A percentile compares a stretch with the other conserved stretches of the same genome.
phyloP scores from a whole-genome alignment of 1,140 invertebrate species.

The Zophobas morio region DNA sequence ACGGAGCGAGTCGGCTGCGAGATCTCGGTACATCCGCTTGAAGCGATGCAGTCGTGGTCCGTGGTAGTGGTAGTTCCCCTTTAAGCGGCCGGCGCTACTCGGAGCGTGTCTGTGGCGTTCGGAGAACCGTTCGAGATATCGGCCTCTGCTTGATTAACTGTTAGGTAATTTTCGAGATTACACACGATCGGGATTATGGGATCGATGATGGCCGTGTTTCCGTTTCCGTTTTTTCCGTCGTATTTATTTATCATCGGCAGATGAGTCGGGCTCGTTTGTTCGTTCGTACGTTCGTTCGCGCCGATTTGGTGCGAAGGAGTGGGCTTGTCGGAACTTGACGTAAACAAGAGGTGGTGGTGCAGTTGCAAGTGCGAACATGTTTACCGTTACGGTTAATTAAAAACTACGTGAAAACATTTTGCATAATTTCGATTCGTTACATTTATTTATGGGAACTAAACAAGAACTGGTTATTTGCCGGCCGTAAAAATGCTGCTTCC shows the following conservation, averaged over 20 bases:
- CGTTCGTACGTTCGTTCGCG: no score
- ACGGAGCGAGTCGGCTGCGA: neutral
- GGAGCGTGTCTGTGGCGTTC: constrained; percentile 39
- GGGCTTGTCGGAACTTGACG: no score
- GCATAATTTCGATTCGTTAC: no score
- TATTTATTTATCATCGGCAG: neutral
- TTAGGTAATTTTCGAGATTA: constrained; percentile 43
- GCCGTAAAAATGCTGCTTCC: no score
- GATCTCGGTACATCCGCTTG: constrained; percentile 28
- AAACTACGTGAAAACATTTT: neutral
- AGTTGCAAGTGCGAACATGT: neutral
- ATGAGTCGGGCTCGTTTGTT: neutral
- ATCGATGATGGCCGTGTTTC: constrained; percentile 7
- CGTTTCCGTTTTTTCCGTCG: constrained; percentile 1
- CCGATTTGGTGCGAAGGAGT: no score
- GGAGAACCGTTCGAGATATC: constrained; percentile 44
- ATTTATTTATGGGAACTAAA: no score
- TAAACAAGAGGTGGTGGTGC: neutral
- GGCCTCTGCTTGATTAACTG: constrained; percentile 47
- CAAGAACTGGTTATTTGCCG: no score
- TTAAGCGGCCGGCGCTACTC: constrained; percentile 43
- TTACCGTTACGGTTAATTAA: neutral
- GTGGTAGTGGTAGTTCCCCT: constrained; percentile 38
- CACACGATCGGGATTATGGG: constrained; percentile 35
- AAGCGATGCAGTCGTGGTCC: constrained; percentile 15